Evolutionary conservation across 2,797 vertebrate species (phyloP), one percentile per base, ranked within the genome.

Genomic region (Urophycis tenuis): DNA sequence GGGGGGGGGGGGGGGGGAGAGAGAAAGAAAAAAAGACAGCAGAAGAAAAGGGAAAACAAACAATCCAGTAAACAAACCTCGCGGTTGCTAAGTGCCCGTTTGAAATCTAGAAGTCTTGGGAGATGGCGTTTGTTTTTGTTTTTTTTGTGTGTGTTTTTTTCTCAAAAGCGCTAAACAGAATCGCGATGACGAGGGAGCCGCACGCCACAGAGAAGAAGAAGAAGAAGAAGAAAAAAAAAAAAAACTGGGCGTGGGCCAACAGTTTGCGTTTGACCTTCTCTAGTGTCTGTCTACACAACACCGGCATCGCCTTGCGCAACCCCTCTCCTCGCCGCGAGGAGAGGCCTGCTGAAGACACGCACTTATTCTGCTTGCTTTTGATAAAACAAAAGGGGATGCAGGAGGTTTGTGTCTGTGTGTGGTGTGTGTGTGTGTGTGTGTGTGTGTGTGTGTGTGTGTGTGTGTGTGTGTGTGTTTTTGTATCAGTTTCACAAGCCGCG

Each of bases 401-500:
- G 53, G 53, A 60, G 53, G 53, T 10, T 60, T 67, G 60, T 67
- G 10, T 67, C 25, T 29, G 60, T 29, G 5, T 29, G 29, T 29
- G n/a, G 5, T 29, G 29, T 29, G 53, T 10, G n/a, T 67, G 60
- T 67, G 10, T 67, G 10, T 29, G 60, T 29, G 5, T 29, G 29
- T 29, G 53, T 10, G n/a, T 67, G 60, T 67, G 10, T 67, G 10
- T 29, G 60, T 29, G 5, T 29, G 29, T 29, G 53, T 10, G n/a
- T 67, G 60, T 67, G 10, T 67, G 10, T 29, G 60, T 29, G 5
- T 29, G 29, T 29, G 36, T 81, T 83, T 81, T 81, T 75, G 12
- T 81, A 79, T 49, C 78, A 69, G 82, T 83, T 83, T 87, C 80
- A 53, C 87, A 86, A 86, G 86, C 88, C 85, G 75, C 75, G 73